These are phyloP conservation scores for Pollenia labialis DNA, from an alignment of 2,888 invertebrate genomes.

Conservation along the genomic window DNA sequence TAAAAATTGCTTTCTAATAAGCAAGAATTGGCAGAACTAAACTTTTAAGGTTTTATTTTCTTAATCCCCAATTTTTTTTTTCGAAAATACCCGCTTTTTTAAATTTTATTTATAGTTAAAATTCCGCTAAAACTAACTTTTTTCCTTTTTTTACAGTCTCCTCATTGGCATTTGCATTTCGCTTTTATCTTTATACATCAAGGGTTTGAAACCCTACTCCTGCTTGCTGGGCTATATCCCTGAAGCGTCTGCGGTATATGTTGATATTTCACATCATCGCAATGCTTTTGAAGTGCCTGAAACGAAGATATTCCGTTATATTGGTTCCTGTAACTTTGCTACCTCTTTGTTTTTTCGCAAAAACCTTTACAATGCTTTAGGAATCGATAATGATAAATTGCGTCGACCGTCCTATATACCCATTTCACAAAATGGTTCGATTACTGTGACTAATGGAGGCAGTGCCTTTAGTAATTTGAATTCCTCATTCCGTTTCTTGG, in stretches of 20 bases:
- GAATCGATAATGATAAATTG: slow-evolving; percentile 83
- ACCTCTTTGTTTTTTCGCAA: slow-evolving; percentile 86
- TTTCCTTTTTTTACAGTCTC: slow-evolving; percentile 79
- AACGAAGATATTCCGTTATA: slow-evolving; percentile 88
- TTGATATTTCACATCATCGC: slow-evolving; percentile 87
- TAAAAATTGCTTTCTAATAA: too few species aligned
- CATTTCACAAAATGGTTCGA: slow-evolving; percentile 74
- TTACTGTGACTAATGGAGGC: slow-evolving; percentile 47
- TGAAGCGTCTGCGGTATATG: slow-evolving; percentile 87
- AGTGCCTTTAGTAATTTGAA: slow-evolving; percentile 69
- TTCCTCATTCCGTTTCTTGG: slow-evolving; percentile 80
- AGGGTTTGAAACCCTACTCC: slow-evolving; percentile 87
- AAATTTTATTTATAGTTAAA: too few species aligned
- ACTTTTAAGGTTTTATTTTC: too few species aligned
- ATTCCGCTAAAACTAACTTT: background rate
- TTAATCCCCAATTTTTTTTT: background rate
- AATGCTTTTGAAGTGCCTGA: slow-evolving; percentile 87
- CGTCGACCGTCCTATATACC: slow-evolving; percentile 76
- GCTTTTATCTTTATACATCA: slow-evolving; percentile 88
- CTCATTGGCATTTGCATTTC: slow-evolving; percentile 88
- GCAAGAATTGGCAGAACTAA: too few species aligned
- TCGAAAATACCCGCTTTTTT: too few species aligned
- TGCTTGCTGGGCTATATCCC: slow-evolving; percentile 87
- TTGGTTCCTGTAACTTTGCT: slow-evolving; percentile 88
- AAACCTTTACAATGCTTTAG: slow-evolving; percentile 85